Conservation (phyloP, 2,888 invertebrate species). For the Teleogryllus oceanicus region DNA sequence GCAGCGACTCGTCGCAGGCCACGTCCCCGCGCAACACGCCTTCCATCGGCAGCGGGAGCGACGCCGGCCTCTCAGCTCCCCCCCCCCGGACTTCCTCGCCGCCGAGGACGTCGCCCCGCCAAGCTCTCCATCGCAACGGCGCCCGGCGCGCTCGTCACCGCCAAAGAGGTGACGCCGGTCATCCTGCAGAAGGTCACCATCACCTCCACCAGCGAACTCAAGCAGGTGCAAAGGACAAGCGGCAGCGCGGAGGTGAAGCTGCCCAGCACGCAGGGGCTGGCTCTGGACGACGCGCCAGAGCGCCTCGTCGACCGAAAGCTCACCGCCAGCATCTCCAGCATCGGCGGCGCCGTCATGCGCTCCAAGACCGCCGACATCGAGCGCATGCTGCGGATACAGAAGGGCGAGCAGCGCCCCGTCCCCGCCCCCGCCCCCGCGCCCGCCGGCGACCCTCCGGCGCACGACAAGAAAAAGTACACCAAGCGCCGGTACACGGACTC, state of each 20-base stretch:
- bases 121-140: constrained; percentile 25
- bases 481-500: constrained; percentile 60
- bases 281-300: background rate
- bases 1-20: constrained; percentile 48
- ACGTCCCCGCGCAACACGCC: constrained; percentile 48
- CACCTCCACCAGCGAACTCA: constrained; percentile 58
- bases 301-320: constrained; percentile 46
- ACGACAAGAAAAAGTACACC: constrained; percentile 58
- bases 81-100: constrained; percentile 55
- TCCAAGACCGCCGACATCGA: constrained; percentile 68
- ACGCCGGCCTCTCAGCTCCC: constrained; percentile 44
- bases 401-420: constrained; percentile 11
- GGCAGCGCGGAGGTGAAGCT: constrained; percentile 29
- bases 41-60: constrained; percentile 39
- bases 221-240: constrained; percentile 44
- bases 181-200: constrained; percentile 45
- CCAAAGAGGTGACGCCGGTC: constrained; percentile 35
- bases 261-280: constrained; percentile 5
- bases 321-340: constrained; percentile 60
- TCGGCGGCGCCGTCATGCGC: constrained; percentile 62
- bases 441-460: constrained; percentile 46
- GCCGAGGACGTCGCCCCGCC: constrained; percentile 48
- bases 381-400: constrained; percentile 47
- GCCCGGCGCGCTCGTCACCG: constrained; percentile 22
- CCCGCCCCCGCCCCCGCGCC: constrained; percentile 44